phyloP scores from a whole-genome alignment of 1,140 invertebrate genomes.

The Drosophila punjabiensis region DNA sequence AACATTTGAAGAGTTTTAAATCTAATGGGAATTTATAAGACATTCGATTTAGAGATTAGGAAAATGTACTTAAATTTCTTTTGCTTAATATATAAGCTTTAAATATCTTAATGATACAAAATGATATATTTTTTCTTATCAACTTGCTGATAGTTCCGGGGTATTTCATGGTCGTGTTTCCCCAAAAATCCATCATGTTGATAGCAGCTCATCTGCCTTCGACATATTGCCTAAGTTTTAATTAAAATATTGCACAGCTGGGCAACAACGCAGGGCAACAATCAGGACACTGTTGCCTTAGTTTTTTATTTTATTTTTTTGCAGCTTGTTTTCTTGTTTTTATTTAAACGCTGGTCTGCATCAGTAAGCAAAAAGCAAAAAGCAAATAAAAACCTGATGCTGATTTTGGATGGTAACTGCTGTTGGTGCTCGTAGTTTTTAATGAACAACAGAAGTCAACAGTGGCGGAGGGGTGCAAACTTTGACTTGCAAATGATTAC shows the following conservation, averaged over 20 bases:
- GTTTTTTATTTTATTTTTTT: constrained; percentile 29
- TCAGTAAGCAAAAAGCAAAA: constrained; percentile 60
- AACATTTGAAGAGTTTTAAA: constrained; percentile 11
- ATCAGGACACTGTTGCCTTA: constrained; percentile 42
- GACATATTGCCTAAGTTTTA: constrained; percentile 70
- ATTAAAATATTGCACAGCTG: constrained; percentile 70
- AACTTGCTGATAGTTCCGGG: not conserved
- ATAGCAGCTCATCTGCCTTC: constrained; percentile 11
- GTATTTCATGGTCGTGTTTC: not conserved
- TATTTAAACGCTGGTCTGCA: constrained; percentile 17
- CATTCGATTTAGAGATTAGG: not conserved
- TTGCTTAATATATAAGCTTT: not conserved
- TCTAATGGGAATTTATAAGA: not conserved
- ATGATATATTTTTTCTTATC: not conserved
- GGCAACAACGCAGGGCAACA: constrained; percentile 36
- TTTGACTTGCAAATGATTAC: constrained; percentile 84
- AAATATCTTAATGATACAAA: no score
- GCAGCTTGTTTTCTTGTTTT: not conserved
- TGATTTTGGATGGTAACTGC: constrained; percentile 30
- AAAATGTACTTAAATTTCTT: not conserved
- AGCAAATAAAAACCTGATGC: constrained; percentile 46
- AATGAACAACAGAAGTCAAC: constrained; percentile 80
- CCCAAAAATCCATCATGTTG: not conserved
- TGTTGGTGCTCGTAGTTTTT: constrained; percentile 52
- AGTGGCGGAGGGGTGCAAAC: constrained; percentile 54